phyloP scores from a whole-genome alignment of 2,113 vertebrate species.

The Pelobates fuscus region DNA sequence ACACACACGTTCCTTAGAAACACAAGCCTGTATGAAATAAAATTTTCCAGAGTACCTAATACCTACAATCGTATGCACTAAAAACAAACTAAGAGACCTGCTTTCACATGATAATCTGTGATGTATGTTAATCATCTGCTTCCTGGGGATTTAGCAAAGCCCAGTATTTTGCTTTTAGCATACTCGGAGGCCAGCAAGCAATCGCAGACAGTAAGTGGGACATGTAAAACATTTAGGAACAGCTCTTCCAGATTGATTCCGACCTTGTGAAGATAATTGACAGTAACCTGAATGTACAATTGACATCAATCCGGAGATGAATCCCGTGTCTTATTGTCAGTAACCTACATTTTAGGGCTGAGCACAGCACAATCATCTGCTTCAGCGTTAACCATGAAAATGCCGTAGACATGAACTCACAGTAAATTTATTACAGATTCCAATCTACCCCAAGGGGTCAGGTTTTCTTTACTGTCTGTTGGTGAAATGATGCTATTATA shows the following conservation, averaged over 20 bases:
- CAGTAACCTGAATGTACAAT: conserved; percentile 17
- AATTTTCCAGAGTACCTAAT: conserved; percentile 6
- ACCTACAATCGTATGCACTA: conserved; percentile 9
- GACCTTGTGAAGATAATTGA: conserved; percentile 13
- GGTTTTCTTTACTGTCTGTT: no score
- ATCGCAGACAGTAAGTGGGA: conserved; percentile 41
- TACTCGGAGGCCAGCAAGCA: conserved; percentile 26
- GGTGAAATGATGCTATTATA: no score
- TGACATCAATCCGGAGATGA: conserved; percentile 13
- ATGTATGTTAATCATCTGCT: conserved; percentile 49
- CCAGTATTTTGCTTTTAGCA: conserved; percentile 39
- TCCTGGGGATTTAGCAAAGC: conserved; percentile 49
- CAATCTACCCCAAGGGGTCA: no score
- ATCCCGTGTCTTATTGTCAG: conserved; percentile 2
- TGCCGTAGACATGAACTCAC: no score
- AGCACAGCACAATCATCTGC: not conserved
- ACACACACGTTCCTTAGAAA: no score
- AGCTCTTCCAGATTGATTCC: conserved; percentile 26
- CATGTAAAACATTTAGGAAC: conserved; percentile 30
- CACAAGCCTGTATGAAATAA: conserved; percentile 4
- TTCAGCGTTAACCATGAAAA: not conserved
- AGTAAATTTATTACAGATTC: no score
- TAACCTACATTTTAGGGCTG: conserved; percentile 5
- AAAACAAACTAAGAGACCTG: conserved; percentile 26
- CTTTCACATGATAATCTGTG: conserved; percentile 36